These are phyloP conservation scores for Caprella mutica DNA, from an alignment of 2,888 invertebrate species.

Conservation along the genomic window DNA sequence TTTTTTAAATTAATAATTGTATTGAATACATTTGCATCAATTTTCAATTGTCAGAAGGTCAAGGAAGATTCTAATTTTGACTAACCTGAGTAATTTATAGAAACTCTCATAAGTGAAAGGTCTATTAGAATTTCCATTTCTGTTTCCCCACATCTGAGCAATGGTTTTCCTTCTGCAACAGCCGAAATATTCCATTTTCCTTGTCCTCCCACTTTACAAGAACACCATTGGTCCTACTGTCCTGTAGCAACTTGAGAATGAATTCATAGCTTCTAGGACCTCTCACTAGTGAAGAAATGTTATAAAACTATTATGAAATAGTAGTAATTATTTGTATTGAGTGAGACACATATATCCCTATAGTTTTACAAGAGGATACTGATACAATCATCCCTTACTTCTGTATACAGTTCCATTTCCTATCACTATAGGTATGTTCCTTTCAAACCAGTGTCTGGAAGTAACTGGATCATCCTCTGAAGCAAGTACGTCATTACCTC, in stretches of 20 bases:
- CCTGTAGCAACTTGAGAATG: slow-evolving; percentile 10
- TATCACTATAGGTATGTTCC: too few species aligned
- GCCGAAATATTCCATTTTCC: slow-evolving; percentile 1
- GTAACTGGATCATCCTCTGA: too few species aligned
- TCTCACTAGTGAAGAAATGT: slow-evolving; percentile 12
- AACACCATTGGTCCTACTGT: neutral
- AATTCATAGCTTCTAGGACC: slow-evolving; percentile 20
- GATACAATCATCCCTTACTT: too few species aligned
- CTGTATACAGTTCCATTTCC: too few species aligned
- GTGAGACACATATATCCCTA: too few species aligned
- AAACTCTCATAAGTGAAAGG: slow-evolving; percentile 22
- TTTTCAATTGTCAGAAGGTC: neutral
- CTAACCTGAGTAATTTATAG: slow-evolving; percentile 25
- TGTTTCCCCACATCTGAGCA: slow-evolving; percentile 12
- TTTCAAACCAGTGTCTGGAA: too few species aligned
- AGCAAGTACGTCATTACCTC: too few species aligned
- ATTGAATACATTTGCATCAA: neutral
- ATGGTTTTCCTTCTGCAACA: slow-evolving; percentile 10
- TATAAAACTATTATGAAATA: too few species aligned
- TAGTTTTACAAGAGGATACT: too few species aligned
- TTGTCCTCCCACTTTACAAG: slow-evolving; percentile 14
- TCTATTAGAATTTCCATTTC: neutral
- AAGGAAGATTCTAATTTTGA: neutral
- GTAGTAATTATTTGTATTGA: too few species aligned
- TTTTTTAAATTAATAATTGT: too few species aligned